These are phyloP conservation scores for Ophioninae sp. DNA, from an alignment of 2,888 invertebrate species.

Conservation along the genomic window DNA sequence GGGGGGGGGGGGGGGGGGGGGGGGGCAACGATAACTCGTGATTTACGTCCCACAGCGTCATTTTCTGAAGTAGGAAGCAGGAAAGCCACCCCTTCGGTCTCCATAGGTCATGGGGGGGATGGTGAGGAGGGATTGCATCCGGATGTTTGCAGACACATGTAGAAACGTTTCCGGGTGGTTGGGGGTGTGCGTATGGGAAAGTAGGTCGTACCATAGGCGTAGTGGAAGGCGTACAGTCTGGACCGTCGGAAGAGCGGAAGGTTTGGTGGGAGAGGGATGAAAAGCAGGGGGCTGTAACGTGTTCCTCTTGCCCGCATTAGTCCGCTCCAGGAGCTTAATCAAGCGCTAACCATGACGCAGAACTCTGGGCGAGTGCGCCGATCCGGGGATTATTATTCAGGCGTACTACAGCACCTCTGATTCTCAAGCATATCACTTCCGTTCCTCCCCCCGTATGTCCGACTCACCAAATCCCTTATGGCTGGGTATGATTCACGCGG, in stretches of 20 bases:
- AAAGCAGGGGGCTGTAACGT: slow-evolving; percentile 49
- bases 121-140: slow-evolving; percentile 3
- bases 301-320: slow-evolving; percentile 64
- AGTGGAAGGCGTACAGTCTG: slow-evolving; percentile 10
- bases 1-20: neutral
- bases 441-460: neutral
- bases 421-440: slow-evolving; percentile 3
- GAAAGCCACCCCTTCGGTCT: neutral
- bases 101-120: neutral
- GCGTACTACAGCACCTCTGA: slow-evolving; percentile 53
- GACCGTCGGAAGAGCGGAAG: neutral
- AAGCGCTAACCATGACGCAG: slow-evolving; percentile 65
- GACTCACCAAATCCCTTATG: neutral
- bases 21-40: slow-evolving; percentile 25
- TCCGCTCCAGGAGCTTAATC: slow-evolving; percentile 64
- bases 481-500: neutral
- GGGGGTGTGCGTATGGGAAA: slow-evolving; percentile 6
- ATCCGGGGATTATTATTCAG: slow-evolving; percentile 68
- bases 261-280: neutral
- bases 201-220: slow-evolving; percentile 8
- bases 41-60: slow-evolving; percentile 16
- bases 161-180: slow-evolving; percentile 5
- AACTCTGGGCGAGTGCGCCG: slow-evolving; percentile 54
- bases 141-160: slow-evolving; percentile 24
- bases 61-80: slow-evolving; percentile 20